phyloP scores from a whole-genome alignment of 2,888 invertebrate species.

The Nemurella pictetii region DNA sequence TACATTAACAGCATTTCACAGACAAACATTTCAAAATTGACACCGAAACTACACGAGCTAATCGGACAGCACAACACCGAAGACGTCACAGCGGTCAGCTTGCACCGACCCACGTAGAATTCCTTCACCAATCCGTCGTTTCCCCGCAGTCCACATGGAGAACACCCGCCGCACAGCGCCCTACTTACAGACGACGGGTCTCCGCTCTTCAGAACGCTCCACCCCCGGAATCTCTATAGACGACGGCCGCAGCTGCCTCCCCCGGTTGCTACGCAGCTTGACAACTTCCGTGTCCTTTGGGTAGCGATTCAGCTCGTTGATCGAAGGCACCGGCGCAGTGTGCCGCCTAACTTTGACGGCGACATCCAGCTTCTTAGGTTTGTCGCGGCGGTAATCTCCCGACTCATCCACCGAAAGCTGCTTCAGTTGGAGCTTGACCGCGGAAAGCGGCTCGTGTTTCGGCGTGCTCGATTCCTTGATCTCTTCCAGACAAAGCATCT shows the following conservation, averaged over 20 bases:
- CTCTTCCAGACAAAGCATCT: background rate
- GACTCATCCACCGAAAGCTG: background rate
- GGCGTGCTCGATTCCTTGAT: background rate
- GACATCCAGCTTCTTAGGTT: background rate
- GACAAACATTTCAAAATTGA: too few relatives aligned
- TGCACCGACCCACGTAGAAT: background rate
- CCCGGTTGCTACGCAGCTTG: background rate
- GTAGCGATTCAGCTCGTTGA: background rate
- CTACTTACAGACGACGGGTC: background rate
- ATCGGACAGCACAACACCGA: background rate
- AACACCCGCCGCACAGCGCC: background rate
- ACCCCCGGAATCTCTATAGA: slow-evolving; percentile 9
- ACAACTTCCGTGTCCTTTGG: slow-evolving; percentile 1
- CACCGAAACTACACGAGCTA: too few relatives aligned
- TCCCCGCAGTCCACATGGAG: background rate
- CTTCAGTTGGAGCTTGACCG: background rate
- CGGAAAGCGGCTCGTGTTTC: background rate
- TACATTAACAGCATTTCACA: too few relatives aligned
- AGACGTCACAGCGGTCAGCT: background rate
- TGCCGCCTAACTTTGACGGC: background rate
- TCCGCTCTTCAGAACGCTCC: background rate
- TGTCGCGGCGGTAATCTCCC: background rate
- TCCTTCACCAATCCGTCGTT: background rate
- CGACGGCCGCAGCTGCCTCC: background rate
- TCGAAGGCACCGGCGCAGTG: background rate